Percentiles rank a stretch among this genome's conserved stretches.
Conservation (phyloP, 2,797 vertebrate species). For the Tolypeutes matacus region DNA sequence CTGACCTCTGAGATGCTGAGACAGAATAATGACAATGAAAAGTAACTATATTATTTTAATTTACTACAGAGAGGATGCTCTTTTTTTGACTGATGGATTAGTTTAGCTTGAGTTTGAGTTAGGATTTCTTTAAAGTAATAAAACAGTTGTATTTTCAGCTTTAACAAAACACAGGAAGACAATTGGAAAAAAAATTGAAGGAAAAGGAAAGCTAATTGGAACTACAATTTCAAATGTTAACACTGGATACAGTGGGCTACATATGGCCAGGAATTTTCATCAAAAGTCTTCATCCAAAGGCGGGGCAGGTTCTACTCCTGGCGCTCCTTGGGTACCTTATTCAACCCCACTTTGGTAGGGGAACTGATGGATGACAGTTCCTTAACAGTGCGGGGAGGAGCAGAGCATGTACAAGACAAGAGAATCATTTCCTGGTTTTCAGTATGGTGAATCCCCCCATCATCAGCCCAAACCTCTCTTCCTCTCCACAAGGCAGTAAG, state of each 20-base stretch:
- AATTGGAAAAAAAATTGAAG: not conserved
- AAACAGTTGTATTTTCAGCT: not conserved
- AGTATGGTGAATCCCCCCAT: no score
- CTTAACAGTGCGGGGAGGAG: not conserved
- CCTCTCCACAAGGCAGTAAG: not conserved
- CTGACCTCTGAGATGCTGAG: no score
- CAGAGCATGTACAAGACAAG: not conserved
- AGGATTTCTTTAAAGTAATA: not conserved
- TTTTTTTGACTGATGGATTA: not conserved
- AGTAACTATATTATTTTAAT: no score
- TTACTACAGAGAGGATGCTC: not conserved
- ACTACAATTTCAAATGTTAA: not conserved
- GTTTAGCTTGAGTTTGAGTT: not conserved
- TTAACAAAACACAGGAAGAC: not conserved
- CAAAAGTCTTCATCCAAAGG: not conserved
- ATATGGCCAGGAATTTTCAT: not conserved
- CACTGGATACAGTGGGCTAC: not conserved
- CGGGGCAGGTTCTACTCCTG: not conserved
- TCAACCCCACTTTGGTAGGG: not conserved
- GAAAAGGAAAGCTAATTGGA: not conserved
- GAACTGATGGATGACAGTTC: not conserved
- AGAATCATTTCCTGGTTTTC: not conserved
- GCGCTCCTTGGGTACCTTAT: not conserved
- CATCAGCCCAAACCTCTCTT: not conserved
- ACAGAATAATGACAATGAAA: no score